Evolutionary conservation across 2,797 vertebrate genomes (phyloP), one percentile per base, ranked within the genome.

Genomic region (Anguilla pacifica): DNA sequence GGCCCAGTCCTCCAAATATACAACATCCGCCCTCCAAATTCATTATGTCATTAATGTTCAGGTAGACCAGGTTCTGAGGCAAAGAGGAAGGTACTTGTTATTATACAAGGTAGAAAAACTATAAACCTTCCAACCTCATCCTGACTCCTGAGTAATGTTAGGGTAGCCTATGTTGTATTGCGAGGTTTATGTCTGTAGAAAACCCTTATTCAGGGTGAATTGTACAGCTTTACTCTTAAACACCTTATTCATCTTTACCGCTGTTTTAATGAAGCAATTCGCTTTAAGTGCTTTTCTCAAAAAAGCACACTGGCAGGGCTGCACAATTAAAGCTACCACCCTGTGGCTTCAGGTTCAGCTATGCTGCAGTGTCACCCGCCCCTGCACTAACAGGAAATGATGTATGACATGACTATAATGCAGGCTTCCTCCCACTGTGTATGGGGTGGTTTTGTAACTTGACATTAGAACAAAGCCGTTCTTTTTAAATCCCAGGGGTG

Each of bases 351-450:
- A 82, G 19, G 46, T 35, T 22, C 79, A 51, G 22, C 46, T 82
- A 10, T 2, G 46, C 9, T 2, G n/a, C 43, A 51, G 10, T 82
- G 43, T 51, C 79, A 25, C 25, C 46, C 15, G 77, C 35, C 79
- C 22, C 79, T 46, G 15, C 39, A 79, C 74, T 51, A 25, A 82
- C 46, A 51, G 79, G 79, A 82, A 49, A 82, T 82, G 79, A 82
- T 49, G 79, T 51, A 22, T 10, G 10, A 51, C 46, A n/a, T 35
- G 28, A 82, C 28, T 51, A 31, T 15, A n/a, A 51, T 35, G 43
- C 79, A 46, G 46, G n/a, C 46, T 82, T 51, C 25, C 7, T 49
- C 46, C 22, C 46, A n/a, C 22, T 82, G 79, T 51, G 46, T 11
- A 22, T 46, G 35, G 74, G 17, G 35, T 43, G 28, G 72, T 10